Conservation (phyloP, 2,797 vertebrate species). For the Chloroceryle amazona region DNA sequence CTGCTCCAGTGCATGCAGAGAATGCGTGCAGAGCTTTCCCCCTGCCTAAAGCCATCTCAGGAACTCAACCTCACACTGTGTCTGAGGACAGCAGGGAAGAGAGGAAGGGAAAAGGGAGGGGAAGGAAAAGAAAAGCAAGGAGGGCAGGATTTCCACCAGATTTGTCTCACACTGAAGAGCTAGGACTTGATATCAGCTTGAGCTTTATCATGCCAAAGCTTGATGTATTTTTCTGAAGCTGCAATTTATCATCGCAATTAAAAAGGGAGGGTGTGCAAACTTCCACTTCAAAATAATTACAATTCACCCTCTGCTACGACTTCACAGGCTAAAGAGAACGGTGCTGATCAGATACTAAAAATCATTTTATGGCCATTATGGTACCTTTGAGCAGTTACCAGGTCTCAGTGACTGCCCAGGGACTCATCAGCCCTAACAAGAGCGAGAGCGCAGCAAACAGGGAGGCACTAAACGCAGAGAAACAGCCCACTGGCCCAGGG, state of each 20-base stretch:
- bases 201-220: not conserved
- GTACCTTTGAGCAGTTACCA: slow-evolving; percentile 59
- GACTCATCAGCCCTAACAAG: slow-evolving; percentile 67
- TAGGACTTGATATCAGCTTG: not conserved
- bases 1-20: not conserved
- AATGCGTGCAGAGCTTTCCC: fast-evolving
- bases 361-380: slow-evolving; percentile 70
- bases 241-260: slow-evolving; percentile 7
- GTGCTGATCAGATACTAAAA: slow-evolving; percentile 59
- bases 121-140: not conserved
- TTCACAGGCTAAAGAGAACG: not conserved
- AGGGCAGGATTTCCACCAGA: not conserved
- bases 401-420: slow-evolving; percentile 60
- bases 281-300: not conserved
- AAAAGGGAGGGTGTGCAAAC: not conserved
- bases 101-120: not conserved
- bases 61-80: fast-evolving
- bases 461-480: not conserved
- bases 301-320: not conserved
- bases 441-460: not conserved
- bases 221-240: not conserved
- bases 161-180: not conserved
- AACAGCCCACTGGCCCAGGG: not conserved
- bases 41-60: not conserved
- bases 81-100: not conserved